Percentiles rank a stretch among this genome's conserved stretches.
phyloP scores from a whole-genome alignment of 2,797 vertebrate genomes.

The Choloepus didactylus region DNA sequence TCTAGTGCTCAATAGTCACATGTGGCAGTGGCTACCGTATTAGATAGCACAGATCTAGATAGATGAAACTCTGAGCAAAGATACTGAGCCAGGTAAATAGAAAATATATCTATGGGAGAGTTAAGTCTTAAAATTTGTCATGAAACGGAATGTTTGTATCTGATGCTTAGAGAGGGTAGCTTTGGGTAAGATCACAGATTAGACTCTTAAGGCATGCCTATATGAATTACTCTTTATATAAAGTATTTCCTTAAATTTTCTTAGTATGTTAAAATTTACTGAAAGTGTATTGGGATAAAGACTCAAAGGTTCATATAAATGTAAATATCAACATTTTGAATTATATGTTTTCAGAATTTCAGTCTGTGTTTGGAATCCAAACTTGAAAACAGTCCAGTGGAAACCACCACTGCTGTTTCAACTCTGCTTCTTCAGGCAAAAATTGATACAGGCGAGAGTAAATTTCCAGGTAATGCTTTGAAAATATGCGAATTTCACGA shows the following conservation, averaged over 20 bases:
- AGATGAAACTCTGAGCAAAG: slow-evolving; percentile 13
- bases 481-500: slow-evolving; percentile 69
- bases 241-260: slow-evolving; percentile 45
- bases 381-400: slow-evolving; percentile 86
- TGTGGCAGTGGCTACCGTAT: slow-evolving; percentile 9
- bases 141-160: neutral
- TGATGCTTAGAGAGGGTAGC: neutral
- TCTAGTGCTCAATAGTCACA: neutral
- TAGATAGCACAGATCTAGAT: neutral
- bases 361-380: slow-evolving; percentile 86
- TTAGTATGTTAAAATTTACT: slow-evolving; percentile 58
- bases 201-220: neutral
- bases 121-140: slow-evolving; percentile 32
- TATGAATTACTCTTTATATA: slow-evolving; percentile 37
- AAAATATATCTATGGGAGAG: neutral
- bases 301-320: slow-evolving; percentile 35
- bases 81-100: neutral
- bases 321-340: slow-evolving; percentile 71
- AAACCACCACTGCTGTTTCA: slow-evolving; percentile 79
- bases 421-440: slow-evolving; percentile 83
- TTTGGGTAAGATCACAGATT: neutral
- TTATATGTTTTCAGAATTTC: slow-evolving; percentile 85
- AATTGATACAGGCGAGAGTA: slow-evolving; percentile 84
- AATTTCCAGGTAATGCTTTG: slow-evolving; percentile 87
- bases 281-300: slow-evolving; percentile 36